Base-by-base conservation (phyloP, 2,113 vertebrate genomes). In the Glaucomys volans region DNA sequence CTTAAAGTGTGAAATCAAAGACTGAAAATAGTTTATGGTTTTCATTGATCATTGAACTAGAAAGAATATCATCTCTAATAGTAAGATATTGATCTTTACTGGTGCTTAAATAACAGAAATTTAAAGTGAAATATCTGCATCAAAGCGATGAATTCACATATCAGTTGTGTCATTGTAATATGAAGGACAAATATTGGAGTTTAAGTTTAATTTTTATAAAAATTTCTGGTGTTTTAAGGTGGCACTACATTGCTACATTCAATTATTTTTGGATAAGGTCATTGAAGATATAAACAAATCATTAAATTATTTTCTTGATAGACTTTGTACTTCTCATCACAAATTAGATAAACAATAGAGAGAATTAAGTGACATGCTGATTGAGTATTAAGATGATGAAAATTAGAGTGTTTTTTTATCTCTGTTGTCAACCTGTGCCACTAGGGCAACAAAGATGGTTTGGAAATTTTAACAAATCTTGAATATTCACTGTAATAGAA, bases 141-240 rank as follows among this genome's bases (percentile, higher is more conserved):
- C 13, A 90, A 95, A 87, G 87, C 86, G 18, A n/a, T 79, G n/a
- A 35, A 37, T 82, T 87, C 90, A 37, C 9, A 69, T n/a, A 2
- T 8, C 28, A 35, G 24, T 71, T 86, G 18, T 47, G 4, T 40
- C 32, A 90, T 35, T 76, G 14, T 22, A 30, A 47, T 22, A 89
- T 47, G 37, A 80, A 92, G 57, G 9, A 64, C 30, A 91, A 59
- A 30, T 4, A 66, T 12, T 35, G 5, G 26, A 30, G 5, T 66
- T 72, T 79, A 83, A 84, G 44, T 2, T 17, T 57, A 87, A 32
- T 30, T 35, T 50, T 52, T 66, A 62, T 81, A 42, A 76, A 86
- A 89, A 67, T 54, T 86, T 72, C 44, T 66, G 1, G n/a, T 88
- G 14, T 92, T 92, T 92, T 85, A 85, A 42, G 57, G 66, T 54